phyloP scores from a whole-genome alignment of 2,113 vertebrate species.

The Laticauda colubrina region DNA sequence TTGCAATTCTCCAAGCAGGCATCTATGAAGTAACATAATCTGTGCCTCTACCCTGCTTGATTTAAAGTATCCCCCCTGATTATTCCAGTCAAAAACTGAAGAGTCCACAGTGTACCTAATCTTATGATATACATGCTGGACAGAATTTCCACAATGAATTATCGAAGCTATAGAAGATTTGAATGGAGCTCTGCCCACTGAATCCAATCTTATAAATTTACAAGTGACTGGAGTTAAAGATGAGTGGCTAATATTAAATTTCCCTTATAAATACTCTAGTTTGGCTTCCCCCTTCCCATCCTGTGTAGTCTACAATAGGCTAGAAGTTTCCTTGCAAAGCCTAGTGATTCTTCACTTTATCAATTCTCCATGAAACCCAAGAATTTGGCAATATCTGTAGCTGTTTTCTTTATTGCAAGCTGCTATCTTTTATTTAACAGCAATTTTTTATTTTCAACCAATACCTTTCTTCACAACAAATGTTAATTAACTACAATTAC shows the following conservation, averaged over 20 bases:
- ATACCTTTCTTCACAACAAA: conserved; percentile 20
- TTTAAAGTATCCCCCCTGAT: background rate
- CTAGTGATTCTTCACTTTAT: background rate
- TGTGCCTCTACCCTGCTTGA: background rate
- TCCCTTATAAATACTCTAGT: background rate
- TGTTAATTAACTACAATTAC: conserved; percentile 41
- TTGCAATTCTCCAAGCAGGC: background rate
- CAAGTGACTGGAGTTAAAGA: background rate
- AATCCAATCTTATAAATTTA: background rate
- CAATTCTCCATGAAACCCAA: background rate
- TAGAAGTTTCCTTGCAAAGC: background rate
- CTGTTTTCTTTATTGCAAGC: background rate
- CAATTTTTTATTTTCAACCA: conserved; percentile 33
- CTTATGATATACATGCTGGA: background rate
- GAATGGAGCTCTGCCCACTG: background rate
- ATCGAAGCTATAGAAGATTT: background rate
- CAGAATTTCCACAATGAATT: background rate
- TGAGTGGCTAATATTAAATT: background rate
- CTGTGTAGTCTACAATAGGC: background rate
- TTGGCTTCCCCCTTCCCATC: background rate
- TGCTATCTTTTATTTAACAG: background rate
- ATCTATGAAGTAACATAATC: background rate
- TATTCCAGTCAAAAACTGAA: background rate
- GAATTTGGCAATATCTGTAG: background rate
- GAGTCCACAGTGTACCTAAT: background rate